A percentile compares a stretch with the other conserved stretches of the same genome.
phyloP scores from a whole-genome alignment of 1,140 invertebrate species.

The Reticulitermes speratus region DNA sequence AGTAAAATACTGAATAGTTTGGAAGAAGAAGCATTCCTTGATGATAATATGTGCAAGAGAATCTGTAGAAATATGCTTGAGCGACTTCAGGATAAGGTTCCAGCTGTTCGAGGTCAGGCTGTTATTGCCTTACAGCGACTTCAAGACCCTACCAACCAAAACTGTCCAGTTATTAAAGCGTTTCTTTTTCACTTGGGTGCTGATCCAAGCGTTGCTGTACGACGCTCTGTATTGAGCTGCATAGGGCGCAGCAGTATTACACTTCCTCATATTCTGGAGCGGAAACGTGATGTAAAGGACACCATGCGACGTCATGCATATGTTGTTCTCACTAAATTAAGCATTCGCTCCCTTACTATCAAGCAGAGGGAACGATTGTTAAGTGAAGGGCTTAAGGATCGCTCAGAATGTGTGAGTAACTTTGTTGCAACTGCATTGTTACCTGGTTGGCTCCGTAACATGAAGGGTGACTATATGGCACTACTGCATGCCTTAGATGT shows the following conservation, averaged over 20 bases:
- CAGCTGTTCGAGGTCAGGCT: conserved; percentile 73
- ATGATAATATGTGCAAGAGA: conserved; percentile 72
- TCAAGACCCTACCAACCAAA: conserved; percentile 72
- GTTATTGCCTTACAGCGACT: conserved; percentile 74
- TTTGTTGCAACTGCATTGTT: conserved; percentile 54
- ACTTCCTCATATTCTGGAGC: conserved; percentile 63
- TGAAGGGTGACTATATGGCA: conserved; percentile 58
- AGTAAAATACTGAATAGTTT: conserved; percentile 70
- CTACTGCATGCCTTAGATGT: conserved; percentile 63
- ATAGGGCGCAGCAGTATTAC: conserved; percentile 67
- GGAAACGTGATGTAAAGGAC: conserved; percentile 72
- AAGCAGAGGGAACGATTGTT: conserved; percentile 64
- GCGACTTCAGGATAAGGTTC: conserved; percentile 63
- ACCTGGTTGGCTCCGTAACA: conserved; percentile 65
- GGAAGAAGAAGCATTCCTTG: conserved; percentile 72
- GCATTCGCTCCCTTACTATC: conserved; percentile 65
- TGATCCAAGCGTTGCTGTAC: conserved; percentile 73
- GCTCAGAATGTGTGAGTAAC: conserved; percentile 47
- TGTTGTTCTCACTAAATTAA: conserved; percentile 66
- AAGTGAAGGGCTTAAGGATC: conserved; percentile 65
- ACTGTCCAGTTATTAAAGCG: conserved; percentile 75
- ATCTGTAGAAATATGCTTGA: conserved; percentile 70
- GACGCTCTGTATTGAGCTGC: conserved; percentile 63
- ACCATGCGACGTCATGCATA: conserved; percentile 72
- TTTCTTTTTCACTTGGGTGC: conserved; percentile 74